These are phyloP conservation scores for Meriones psammophilus DNA, from an alignment of 2,797 vertebrate species.

Conservation along the genomic window DNA sequence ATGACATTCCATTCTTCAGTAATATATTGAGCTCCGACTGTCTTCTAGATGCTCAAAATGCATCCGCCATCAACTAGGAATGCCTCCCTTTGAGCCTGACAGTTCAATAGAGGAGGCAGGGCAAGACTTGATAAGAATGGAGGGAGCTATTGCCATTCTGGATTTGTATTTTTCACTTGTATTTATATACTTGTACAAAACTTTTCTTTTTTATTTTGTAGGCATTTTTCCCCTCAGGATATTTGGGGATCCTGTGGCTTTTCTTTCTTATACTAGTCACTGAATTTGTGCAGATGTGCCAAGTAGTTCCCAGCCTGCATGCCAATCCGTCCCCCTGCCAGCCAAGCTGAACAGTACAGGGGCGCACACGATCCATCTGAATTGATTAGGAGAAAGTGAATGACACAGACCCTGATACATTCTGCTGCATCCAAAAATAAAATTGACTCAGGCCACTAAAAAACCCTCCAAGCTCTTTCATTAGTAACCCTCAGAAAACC, in stretches of 20 bases:
- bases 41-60: neutral
- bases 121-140: neutral
- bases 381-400: constrained; percentile 36
- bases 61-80: neutral
- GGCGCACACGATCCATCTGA: neutral
- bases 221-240: neutral
- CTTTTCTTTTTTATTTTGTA: neutral
- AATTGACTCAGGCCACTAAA: constrained; percentile 81
- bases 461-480: constrained; percentile 73
- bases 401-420: constrained; percentile 83
- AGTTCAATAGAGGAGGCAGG: neutral
- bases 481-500: constrained; percentile 82
- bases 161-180: neutral
- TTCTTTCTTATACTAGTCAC: constrained; percentile 16
- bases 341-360: neutral
- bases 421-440: constrained; percentile 81
- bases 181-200: constrained; percentile 9
- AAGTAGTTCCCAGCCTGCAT: neutral
- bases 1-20: neutral
- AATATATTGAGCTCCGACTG: neutral
- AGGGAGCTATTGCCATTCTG: neutral
- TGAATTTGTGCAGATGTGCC: constrained; percentile 41
- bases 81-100: neutral
- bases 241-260: neutral
- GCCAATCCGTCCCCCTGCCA: neutral